Evolutionary conservation across 2,113 vertebrate genomes (phyloP).

Genomic region (Petrocephalus zakoni): DNA sequence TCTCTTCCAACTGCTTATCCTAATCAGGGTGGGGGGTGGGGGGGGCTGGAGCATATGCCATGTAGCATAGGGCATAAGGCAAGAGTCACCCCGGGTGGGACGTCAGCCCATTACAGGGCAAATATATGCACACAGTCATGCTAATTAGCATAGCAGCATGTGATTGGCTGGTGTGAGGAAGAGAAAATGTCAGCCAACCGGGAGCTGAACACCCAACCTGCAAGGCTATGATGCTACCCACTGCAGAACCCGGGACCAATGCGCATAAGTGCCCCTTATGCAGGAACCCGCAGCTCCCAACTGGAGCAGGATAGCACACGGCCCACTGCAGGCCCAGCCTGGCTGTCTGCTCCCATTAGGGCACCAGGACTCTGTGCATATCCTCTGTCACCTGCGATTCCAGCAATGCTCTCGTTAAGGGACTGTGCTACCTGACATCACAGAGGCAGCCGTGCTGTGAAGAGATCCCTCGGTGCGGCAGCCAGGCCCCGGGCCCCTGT

Average conservation of each 20-base stretch:
- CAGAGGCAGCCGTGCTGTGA: background rate
- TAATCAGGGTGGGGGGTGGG: background rate
- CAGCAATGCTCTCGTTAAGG: background rate
- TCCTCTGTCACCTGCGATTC: background rate
- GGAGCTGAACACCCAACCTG: background rate
- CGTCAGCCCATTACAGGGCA: background rate
- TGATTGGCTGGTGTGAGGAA: background rate
- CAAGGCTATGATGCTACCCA: background rate
- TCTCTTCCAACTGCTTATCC: background rate
- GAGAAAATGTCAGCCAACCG: background rate
- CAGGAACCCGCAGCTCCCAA: background rate
- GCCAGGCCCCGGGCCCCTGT: background rate
- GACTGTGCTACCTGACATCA: background rate
- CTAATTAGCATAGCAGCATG: background rate
- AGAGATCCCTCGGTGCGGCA: background rate
- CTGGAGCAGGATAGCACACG: background rate
- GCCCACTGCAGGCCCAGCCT: background rate
- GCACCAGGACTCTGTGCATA: background rate
- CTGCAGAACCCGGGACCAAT: background rate
- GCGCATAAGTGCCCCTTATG: too few relatives aligned
- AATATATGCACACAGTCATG: background rate
- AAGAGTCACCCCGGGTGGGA: background rate
- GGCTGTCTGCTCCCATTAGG: background rate
- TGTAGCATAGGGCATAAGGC: background rate
- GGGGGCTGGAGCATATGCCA: background rate